phyloP scores from a whole-genome alignment of 92 coral and sea anemone species.

The Umimayanthus kanabou region DNA sequence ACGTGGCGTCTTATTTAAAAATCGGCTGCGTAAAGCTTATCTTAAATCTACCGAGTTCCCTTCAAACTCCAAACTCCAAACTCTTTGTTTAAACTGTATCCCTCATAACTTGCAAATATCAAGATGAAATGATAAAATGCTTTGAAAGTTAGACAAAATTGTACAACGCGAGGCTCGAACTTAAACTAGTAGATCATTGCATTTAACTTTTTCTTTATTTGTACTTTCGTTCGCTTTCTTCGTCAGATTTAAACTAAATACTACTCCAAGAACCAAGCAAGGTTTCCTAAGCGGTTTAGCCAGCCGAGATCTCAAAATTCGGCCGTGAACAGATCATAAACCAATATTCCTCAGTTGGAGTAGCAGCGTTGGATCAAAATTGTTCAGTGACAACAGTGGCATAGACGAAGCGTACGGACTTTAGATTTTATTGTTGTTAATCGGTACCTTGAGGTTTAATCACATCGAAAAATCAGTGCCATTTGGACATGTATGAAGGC shows the following conservation, averaged over 20 bases:
- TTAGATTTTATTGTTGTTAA: too few species aligned
- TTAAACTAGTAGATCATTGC: too few species aligned
- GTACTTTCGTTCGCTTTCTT: background rate
- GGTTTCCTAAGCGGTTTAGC: background rate
- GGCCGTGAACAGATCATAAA: background rate
- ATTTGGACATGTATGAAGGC: too few species aligned
- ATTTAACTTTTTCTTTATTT: background rate
- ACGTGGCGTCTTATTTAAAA: background rate
- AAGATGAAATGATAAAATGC: too few species aligned
- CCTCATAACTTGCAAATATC: background rate
- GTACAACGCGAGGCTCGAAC: background rate
- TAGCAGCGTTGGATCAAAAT: background rate
- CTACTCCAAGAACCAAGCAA: background rate
- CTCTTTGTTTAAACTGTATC: background rate
- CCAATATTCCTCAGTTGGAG: too few species aligned
- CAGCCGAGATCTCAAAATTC: background rate
- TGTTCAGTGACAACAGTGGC: background rate
- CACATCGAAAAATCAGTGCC: too few species aligned
- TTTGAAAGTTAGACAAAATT: background rate
- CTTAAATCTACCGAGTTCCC: background rate
- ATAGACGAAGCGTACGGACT: too few species aligned
- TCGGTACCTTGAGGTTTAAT: too few species aligned
- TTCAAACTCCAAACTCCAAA: too few species aligned
- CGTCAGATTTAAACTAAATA: too few species aligned
- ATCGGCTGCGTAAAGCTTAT: background rate